Percentiles rank a stretch among this genome's conserved stretches.
Evolutionary conservation across 2,888 invertebrate species (phyloP).

Genomic region (Erebia palarica): DNA sequence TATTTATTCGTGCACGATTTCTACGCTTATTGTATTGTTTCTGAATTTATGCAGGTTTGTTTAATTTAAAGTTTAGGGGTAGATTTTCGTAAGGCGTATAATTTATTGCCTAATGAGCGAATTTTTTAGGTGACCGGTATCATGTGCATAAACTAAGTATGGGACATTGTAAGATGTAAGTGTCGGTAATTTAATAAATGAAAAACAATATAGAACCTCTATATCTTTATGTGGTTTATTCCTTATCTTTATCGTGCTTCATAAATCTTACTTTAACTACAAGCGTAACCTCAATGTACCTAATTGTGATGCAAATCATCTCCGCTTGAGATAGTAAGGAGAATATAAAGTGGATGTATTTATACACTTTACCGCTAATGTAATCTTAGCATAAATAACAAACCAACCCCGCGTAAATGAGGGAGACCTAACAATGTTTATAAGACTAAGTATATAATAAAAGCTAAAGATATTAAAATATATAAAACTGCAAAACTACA

Average conservation of each 20-base stretch:
- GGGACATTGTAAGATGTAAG: too few relatives aligned
- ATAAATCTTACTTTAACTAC: neutral
- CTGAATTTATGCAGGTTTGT: too few relatives aligned
- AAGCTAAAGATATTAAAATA: neutral
- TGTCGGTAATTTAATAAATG: too few relatives aligned
- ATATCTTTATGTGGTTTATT: neutral
- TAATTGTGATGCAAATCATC: conserved; percentile 5
- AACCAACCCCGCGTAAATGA: neutral
- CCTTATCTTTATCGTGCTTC: neutral
- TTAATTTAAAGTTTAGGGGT: too few relatives aligned
- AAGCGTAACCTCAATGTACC: neutral
- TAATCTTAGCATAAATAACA: conserved; percentile 1
- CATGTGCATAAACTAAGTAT: too few relatives aligned
- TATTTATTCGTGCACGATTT: too few relatives aligned
- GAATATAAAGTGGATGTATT: conserved; percentile 12
- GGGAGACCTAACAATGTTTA: neutral
- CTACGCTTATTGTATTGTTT: too few relatives aligned
- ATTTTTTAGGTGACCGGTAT: too few relatives aligned
- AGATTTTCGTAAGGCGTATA: too few relatives aligned
- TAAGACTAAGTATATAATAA: neutral
- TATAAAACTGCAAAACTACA: too few relatives aligned
- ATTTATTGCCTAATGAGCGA: too few relatives aligned
- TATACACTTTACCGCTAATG: neutral
- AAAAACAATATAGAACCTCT: too few relatives aligned
- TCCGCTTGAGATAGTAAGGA: neutral